Evolutionary conservation across 2,113 vertebrate species (phyloP).

Genomic region (Lamprotornis superbus): DNA sequence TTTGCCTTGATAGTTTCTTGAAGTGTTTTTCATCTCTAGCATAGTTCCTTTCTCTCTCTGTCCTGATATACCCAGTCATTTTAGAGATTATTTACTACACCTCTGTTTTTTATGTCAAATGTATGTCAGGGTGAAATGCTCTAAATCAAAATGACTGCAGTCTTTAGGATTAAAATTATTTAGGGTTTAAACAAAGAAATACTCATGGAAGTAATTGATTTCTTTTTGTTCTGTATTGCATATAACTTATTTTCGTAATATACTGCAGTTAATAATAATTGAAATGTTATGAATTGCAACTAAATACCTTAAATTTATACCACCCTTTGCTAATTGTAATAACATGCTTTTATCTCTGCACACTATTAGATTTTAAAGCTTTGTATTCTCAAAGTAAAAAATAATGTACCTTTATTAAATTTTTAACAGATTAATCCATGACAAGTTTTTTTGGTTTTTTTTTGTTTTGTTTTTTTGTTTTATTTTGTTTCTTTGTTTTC

Average conservation of each 20-base stretch:
- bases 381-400: not conserved
- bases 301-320: not conserved
- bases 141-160: not conserved
- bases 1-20: not conserved
- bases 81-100: not conserved
- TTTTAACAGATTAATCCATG: not conserved
- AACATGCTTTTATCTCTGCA: not conserved
- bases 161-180: constrained; percentile 17
- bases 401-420: not conserved
- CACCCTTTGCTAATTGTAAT: not conserved
- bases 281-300: not conserved
- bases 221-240: not conserved
- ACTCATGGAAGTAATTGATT: not conserved
- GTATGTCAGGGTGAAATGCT: not conserved
- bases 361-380: not conserved
- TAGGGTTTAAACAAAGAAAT: not conserved
- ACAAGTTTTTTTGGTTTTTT: not conserved
- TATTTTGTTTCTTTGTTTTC: not conserved
- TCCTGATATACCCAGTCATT: not conserved
- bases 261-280: constrained; percentile 1
- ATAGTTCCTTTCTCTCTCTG: not conserved
- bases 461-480: not conserved
- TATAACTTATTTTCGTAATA: not conserved
- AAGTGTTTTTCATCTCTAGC: not conserved
- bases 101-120: not conserved